A percentile compares a stretch with the other conserved stretches of the same genome.
Evolutionary conservation across 2,888 invertebrate species (phyloP).

Genomic region (Noctua comes): DNA sequence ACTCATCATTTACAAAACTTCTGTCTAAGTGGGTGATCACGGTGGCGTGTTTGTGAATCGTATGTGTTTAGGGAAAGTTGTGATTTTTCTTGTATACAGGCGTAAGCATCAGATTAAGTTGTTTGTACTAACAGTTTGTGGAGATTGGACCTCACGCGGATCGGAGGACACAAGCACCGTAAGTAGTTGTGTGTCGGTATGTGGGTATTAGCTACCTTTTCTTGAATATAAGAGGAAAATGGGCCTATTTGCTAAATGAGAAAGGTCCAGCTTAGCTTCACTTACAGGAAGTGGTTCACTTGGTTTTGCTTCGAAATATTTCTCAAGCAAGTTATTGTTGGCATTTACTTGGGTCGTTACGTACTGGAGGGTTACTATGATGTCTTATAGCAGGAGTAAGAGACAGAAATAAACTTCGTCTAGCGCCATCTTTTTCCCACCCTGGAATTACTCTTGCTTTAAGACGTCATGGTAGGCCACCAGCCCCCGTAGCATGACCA

Average conservation of each 20-base stretch:
- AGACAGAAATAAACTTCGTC: no score
- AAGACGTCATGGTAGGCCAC: no score
- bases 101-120: slow-evolving; percentile 66
- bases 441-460: neutral
- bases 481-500: no score
- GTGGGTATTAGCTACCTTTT: slow-evolving; percentile 24
- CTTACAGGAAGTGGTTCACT: neutral
- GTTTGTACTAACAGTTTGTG: slow-evolving; percentile 65
- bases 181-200: slow-evolving; percentile 35
- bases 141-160: slow-evolving; percentile 59
- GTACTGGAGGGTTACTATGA: no score
- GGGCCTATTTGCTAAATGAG: slow-evolving; percentile 19
- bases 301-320: neutral
- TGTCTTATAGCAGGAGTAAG: no score
- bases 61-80: slow-evolving; percentile 64
- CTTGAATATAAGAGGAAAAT: slow-evolving; percentile 4
- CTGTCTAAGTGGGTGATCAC: slow-evolving; percentile 69
- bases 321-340: neutral
- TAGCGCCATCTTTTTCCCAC: no score
- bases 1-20: slow-evolving; percentile 52
- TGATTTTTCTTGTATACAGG: slow-evolving; percentile 64
- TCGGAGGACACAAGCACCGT: slow-evolving; percentile 35
- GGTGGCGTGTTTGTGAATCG: slow-evolving; percentile 65
- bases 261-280: slow-evolving; percentile 6
- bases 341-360: neutral